A percentile compares a stretch with the other conserved stretches of the same genome.
Evolutionary conservation across 1,140 invertebrate species (phyloP).

Genomic region (Proales similis): DNA sequence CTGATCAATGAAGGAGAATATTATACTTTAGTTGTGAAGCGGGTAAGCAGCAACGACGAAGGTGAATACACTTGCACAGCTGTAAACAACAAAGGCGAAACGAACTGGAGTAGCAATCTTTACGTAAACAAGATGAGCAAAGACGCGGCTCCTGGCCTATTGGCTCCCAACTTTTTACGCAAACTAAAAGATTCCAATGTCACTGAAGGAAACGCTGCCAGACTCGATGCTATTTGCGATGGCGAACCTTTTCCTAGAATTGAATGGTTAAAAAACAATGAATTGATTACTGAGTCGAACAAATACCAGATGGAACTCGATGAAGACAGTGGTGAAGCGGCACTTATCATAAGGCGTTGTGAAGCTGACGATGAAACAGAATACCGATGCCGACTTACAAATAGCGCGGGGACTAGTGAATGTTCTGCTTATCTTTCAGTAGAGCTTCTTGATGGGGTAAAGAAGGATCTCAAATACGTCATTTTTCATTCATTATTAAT

Average conservation of each 20-base stretch:
- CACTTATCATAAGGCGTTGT: background rate
- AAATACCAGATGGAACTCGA: constrained; percentile 10
- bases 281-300: background rate
- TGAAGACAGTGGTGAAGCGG: background rate
- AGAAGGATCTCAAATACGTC: background rate
- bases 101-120: constrained; percentile 15
- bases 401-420: constrained; percentile 15
- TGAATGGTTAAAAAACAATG: constrained; percentile 19
- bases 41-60: constrained; percentile 12
- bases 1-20: background rate
- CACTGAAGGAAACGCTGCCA: constrained; percentile 1
- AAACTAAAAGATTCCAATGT: constrained; percentile 23
- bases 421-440: constrained; percentile 28
- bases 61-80: constrained; percentile 34
- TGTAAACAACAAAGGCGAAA: constrained; percentile 21
- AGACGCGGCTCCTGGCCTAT: background rate
- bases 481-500: background rate
- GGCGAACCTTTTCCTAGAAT: constrained; percentile 29
- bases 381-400: constrained; percentile 2
- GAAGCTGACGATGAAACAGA: constrained; percentile 22
- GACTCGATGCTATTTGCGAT: constrained; percentile 15
- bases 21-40: constrained; percentile 4
- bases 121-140: constrained; percentile 16
- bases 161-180: constrained; percentile 34
- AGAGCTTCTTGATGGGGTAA: background rate